These are phyloP conservation scores for Microplitis deprimator DNA, from an alignment of 2,888 invertebrate species.

Conservation along the genomic window DNA sequence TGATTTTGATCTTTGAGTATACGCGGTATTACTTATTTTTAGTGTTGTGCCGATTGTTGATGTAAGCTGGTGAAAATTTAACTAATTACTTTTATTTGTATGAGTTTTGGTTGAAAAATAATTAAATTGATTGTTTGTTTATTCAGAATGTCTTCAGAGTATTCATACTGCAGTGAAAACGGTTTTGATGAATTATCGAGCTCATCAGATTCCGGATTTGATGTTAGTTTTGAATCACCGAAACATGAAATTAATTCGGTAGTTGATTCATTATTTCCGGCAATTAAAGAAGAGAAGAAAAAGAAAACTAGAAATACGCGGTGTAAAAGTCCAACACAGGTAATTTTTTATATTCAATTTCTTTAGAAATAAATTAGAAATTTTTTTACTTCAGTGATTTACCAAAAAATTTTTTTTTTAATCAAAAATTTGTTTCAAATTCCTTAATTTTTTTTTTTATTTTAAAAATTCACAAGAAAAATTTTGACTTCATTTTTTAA, in stretches of 20 bases:
- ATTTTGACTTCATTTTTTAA: not conserved
- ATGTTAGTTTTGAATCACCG: constrained; percentile 78
- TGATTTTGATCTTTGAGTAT: constrained; percentile 48
- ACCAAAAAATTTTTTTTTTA: not conserved
- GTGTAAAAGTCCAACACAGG: constrained; percentile 80
- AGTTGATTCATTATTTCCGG: constrained; percentile 69
- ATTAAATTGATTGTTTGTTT: not conserved
- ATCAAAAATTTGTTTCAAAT: too few relatives aligned
- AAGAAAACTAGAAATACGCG: constrained; percentile 82
- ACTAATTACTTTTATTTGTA: too few relatives aligned
- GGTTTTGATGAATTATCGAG: constrained; percentile 70
- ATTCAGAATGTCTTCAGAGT: constrained; percentile 66
- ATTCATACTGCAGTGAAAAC: constrained; percentile 69
- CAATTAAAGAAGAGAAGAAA: constrained; percentile 74
- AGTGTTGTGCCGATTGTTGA: not conserved
- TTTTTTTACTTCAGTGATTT: too few relatives aligned
- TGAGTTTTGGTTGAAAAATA: not conserved
- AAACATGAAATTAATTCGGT: constrained; percentile 61
- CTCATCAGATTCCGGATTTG: constrained; percentile 86
- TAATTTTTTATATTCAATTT: constrained; percentile 47
- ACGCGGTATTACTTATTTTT: constrained; percentile 11
- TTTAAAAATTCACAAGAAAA: not conserved
- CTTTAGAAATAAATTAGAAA: not conserved
- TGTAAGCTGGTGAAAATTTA: not conserved
- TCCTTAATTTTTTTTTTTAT: not conserved